phyloP scores from a whole-genome alignment of 2,797 vertebrate genomes.

The Anguilla anguilla region DNA sequence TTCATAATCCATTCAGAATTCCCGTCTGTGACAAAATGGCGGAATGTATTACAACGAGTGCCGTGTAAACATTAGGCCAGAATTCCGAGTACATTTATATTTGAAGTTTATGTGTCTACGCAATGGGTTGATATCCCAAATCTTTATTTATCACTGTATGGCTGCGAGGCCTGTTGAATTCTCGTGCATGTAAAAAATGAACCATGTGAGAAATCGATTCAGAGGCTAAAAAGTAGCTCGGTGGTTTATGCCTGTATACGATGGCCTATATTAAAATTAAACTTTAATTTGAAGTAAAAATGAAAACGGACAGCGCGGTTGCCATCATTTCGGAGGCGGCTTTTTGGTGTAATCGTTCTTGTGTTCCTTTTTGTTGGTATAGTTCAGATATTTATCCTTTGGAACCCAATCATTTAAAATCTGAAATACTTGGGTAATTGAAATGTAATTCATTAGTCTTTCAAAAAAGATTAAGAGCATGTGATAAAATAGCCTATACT shows the following conservation, averaged over 20 bases:
- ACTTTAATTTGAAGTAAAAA: background rate
- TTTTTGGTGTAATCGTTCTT: background rate
- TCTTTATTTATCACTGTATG: background rate
- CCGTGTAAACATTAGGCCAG: background rate
- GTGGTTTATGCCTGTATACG: background rate
- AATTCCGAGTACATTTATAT: background rate
- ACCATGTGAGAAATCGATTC: background rate
- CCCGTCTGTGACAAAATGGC: background rate
- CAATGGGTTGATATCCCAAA: conserved; percentile 19
- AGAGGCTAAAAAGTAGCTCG: background rate
- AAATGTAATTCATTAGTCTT: background rate
- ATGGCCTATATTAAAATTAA: background rate
- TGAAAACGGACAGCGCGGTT: background rate
- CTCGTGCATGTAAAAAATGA: background rate
- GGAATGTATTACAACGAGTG: background rate
- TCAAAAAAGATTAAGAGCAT: background rate
- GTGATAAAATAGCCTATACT: background rate
- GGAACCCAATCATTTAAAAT: background rate
- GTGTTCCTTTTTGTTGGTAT: background rate
- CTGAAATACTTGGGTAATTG: background rate
- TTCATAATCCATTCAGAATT: background rate
- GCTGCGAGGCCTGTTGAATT: background rate
- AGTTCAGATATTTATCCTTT: background rate
- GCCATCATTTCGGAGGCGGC: background rate
- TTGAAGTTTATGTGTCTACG: conserved; percentile 14